Evolutionary conservation across 2,113 vertebrate species (phyloP), one percentile per base, ranked within the genome.

Genomic region (Malaclemys terrapin): DNA sequence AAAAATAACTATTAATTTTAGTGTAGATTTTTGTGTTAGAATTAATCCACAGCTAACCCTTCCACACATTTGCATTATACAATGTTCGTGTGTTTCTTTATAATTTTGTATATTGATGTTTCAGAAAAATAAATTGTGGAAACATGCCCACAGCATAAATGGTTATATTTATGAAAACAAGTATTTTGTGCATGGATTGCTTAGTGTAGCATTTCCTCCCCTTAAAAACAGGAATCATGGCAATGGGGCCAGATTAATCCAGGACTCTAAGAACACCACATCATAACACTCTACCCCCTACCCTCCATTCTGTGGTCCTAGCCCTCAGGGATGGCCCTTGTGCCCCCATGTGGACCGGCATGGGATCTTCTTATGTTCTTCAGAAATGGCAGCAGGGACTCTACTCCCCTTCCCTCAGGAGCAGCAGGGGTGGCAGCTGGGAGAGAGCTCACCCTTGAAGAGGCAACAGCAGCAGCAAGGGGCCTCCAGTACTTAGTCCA

Each of bases 221-320:
- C 50, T 85, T 89, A 84, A 89, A 91, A 94, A 85, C 31, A 19
- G 25, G 2, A 85, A 84, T 87, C 35, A 31, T 31, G 10, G 31
- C 93, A 93, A 79, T 75, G 17, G 45, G 78, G 3, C 8, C 0
- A 1, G 87, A 93, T 4, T 2, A 89, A 82, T 53, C 47, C 2
- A 1, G 6, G 17, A 4, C 2, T 91, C 81, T 53, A 65, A 10
- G 8, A 65, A 56, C 79, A 80, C 29, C 25, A 27, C 13, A 38
- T 38, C 14, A 24, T 27, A 42, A 4, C 8, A 72, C 50, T 93
- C n/a, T 53, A 19, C 10, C 4, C 0, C 19, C 9, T 72, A 22
- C n/a, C 65, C 19, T 19, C 65, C 35, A 38, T 20, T 38, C 9
- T 20, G 22, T 72, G 65, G 35, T 38, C 17, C 65, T 38, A 22